Base-by-base conservation (phyloP, 2,888 invertebrate species). In the Caenorhabditis sp. region DNA sequence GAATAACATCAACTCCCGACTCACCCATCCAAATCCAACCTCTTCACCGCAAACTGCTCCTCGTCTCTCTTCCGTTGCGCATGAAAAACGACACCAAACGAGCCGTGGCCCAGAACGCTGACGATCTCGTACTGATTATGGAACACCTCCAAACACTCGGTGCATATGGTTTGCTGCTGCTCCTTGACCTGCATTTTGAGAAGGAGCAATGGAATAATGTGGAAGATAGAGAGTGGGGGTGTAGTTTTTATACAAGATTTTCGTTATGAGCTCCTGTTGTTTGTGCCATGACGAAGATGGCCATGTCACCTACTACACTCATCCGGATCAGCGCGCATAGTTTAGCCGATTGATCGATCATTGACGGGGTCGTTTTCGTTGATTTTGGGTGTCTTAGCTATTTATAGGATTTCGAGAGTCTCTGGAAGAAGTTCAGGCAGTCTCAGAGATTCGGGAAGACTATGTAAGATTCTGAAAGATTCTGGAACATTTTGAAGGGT, bases 41-140 rank as follows among this genome's bases (percentile, higher is more conserved):
- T 49, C 26, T 66, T 66, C 14, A 66, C 66, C 0, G 66, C 66
- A 51, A 49, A 51, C 49, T 51, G 31, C 28, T 47, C 31, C 31
- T 22, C n/a, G 22, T 66, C 66, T 2, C 35, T 5, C 22, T 51
- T 66, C 35, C 66, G 28, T 2, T 51, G 31, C 2, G 47, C n/a
- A 31, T 66, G 66, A 35, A 66, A 66, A 4, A 66, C 66, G 22
- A 66, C 35, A 8, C 66, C 66, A 22, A 66, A 66, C 1, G 66
- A 49, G 19, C 66, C 66, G 5, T 66, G 49, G 12, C 66, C 66
- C 31, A 66, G 51, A 35, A 66, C 49, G 22, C 28, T 19, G 19
- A 66, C 22, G 14, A 66, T 51, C 7, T 51, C 49, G 14, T 66
- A 66, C 19, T 51, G 28, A 10, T 22, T 14, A 51, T 66, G 66